phyloP scores from a whole-genome alignment of 2,888 invertebrate genomes.

The Pollenia amentaria region DNA sequence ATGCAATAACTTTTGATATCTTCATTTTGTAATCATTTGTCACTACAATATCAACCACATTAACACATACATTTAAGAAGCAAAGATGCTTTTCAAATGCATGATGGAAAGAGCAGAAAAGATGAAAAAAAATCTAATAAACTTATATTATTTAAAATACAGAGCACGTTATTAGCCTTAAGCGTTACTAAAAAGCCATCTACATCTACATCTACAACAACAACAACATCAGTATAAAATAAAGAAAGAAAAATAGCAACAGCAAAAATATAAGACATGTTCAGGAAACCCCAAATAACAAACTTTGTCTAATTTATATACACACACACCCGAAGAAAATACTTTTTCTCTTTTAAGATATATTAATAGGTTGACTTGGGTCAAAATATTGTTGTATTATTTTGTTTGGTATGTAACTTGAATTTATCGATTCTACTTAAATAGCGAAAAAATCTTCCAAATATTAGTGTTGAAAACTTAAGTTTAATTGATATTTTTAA shows the following conservation, averaged over 20 bases:
- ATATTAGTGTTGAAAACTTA: too few species aligned
- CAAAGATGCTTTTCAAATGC: not conserved
- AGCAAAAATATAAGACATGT: conserved; percentile 18
- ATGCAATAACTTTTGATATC: conserved; percentile 75
- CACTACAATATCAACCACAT: conserved; percentile 37
- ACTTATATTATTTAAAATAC: conserved; percentile 61
- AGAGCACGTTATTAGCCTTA: conserved; percentile 70
- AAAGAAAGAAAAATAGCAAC: not conserved
- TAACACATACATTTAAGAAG: conserved; percentile 16
- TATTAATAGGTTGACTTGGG: too few species aligned
- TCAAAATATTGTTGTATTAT: too few species aligned
- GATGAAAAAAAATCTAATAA: conserved; percentile 35
- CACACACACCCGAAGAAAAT: not conserved
- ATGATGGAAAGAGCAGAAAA: not conserved
- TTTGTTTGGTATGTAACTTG: too few species aligned
- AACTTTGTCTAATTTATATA: conserved; percentile 12
- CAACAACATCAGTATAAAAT: not conserved
- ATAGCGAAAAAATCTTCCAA: too few species aligned
- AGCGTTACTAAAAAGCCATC: conserved; percentile 56
- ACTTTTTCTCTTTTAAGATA: too few species aligned
- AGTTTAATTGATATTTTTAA: too few species aligned
- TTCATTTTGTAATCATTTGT: conserved; percentile 74
- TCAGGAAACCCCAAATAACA: conserved; percentile 33
- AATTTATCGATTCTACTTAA: too few species aligned
- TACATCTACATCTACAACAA: conserved; percentile 43